These are phyloP conservation scores for Dendrocincla fuliginosa DNA, from an alignment of 2,797 vertebrate genomes.

Conservation along the genomic window DNA sequence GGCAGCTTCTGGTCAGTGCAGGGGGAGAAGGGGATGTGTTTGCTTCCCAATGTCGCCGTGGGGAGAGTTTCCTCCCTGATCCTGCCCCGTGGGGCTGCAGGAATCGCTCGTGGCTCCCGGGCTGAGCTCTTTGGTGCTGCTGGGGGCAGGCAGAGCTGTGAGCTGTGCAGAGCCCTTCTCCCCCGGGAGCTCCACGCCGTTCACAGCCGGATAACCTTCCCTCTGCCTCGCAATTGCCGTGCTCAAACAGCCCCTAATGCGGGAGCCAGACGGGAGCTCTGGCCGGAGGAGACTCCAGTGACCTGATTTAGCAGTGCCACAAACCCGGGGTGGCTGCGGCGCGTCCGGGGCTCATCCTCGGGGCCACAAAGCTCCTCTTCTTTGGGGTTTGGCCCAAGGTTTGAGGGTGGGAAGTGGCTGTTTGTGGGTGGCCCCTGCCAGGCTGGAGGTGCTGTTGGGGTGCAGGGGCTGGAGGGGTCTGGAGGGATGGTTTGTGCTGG, in stretches of 20 bases:
- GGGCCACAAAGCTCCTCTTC: not conserved
- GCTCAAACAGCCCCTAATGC: not conserved
- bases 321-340: not conserved
- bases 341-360: not conserved
- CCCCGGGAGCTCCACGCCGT: accelerated
- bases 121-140: not conserved
- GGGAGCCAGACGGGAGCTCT: not conserved
- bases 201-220: not conserved
- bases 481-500: not conserved
- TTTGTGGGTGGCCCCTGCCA: not conserved
- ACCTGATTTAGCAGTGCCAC: not conserved
- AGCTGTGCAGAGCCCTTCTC: not conserved
- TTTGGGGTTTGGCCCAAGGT: accelerated
- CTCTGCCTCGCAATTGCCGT: accelerated
- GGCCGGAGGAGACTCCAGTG: not conserved
- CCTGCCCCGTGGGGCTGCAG: accelerated
- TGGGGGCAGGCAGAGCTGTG: not conserved
- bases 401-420: accelerated
- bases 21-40: not conserved
- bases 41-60: accelerated
- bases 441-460: not conserved
- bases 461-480: not conserved
- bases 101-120: accelerated
- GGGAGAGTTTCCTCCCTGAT: not conserved
- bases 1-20: accelerated